Evolutionary conservation across 92 coral and sea anemone genomes (phyloP).

Genomic region (Zoanthus sociatus): DNA sequence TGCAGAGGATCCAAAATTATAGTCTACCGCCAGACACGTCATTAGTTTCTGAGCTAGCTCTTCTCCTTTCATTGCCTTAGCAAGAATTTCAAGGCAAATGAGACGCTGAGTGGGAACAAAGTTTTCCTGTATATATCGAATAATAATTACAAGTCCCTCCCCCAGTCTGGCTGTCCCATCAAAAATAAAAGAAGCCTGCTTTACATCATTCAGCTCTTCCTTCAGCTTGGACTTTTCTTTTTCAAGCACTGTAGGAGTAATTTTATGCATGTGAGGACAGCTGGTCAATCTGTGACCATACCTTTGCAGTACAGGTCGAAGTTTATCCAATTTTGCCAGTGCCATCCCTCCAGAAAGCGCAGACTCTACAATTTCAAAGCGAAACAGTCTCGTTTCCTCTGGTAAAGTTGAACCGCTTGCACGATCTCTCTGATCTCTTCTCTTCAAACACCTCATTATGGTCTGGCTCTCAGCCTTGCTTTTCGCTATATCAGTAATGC

Average conservation of each 20-base stretch:
- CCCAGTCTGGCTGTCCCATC: constrained; percentile 65
- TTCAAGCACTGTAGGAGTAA: constrained; percentile 50
- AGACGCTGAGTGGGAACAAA: constrained; percentile 63
- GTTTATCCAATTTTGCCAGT: constrained; percentile 19
- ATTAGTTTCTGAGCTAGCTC: constrained; percentile 59
- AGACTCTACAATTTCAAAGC: constrained; percentile 28
- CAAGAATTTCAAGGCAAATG: constrained; percentile 55
- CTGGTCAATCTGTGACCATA: constrained; percentile 47
- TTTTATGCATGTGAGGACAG: not conserved
- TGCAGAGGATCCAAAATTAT: constrained; percentile 42
- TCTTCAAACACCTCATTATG: not conserved
- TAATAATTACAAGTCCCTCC: constrained; percentile 48
- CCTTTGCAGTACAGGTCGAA: constrained; percentile 43
- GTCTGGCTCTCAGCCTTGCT: constrained; percentile 1
- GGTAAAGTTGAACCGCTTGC: constrained; percentile 45
- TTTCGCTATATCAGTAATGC: constrained; percentile 38
- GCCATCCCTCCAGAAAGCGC: constrained; percentile 48
- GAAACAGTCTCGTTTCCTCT: constrained; percentile 22
- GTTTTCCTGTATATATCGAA: constrained; percentile 54
- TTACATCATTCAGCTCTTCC: constrained; percentile 40
- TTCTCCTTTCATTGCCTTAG: constrained; percentile 66
- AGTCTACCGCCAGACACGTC: constrained; percentile 54
- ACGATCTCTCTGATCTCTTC: constrained; percentile 12
- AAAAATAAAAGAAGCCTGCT: constrained; percentile 57
- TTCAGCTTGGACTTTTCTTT: constrained; percentile 48